Conservation (phyloP, 2,113 vertebrate species). For the Brachypteracias leptosomus region DNA sequence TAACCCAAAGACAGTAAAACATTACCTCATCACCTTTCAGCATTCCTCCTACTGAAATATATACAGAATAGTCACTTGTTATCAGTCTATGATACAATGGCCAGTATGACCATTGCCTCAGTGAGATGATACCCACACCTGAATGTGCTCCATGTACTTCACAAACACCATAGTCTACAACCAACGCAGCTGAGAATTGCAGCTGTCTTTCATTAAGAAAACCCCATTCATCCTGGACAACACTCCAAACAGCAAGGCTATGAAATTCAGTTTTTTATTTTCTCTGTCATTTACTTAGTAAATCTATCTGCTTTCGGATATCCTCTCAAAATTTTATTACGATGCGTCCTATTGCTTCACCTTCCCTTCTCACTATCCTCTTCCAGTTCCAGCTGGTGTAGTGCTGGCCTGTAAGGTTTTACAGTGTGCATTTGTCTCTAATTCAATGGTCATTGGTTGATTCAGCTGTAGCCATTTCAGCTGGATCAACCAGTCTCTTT, state of each 20-base stretch:
- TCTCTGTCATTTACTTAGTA: background rate
- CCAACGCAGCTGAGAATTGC: rapidly evolving
- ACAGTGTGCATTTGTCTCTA: background rate
- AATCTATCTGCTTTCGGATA: background rate
- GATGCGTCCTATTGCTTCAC: rapidly evolving
- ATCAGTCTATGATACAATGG: too few species aligned
- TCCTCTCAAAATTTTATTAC: background rate
- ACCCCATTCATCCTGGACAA: background rate
- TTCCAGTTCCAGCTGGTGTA: background rate
- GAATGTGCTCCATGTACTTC: rapidly evolving
- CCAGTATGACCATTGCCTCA: rapidly evolving
- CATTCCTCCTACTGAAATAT: background rate
- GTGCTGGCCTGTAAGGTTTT: background rate
- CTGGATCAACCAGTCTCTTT: background rate
- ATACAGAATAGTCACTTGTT: background rate
- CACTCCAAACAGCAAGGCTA: background rate
- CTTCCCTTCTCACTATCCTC: background rate
- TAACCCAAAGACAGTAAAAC: background rate
- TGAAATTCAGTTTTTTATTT: background rate
- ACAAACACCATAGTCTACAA: background rate
- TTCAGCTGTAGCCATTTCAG: background rate
- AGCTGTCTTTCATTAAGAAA: background rate
- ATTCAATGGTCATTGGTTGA: background rate
- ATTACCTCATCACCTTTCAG: background rate
- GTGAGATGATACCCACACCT: background rate